A percentile compares a stretch with the other conserved stretches of the same genome.
These are phyloP conservation scores for Erebia epiphron DNA, from an alignment of 2,888 invertebrate species.

Conservation along the genomic window DNA sequence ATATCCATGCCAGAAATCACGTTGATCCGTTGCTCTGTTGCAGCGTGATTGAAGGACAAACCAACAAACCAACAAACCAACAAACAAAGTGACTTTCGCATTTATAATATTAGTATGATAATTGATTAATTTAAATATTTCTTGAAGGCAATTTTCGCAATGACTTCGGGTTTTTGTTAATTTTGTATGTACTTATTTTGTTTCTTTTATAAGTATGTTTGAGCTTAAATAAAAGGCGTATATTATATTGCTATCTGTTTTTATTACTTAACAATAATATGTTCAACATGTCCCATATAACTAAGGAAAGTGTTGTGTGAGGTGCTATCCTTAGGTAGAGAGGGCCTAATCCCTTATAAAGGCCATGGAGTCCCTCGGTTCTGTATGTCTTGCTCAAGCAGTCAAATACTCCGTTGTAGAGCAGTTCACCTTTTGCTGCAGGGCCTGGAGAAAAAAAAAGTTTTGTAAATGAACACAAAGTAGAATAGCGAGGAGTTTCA, in stretches of 20 bases:
- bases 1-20: too few species aligned
- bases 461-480: background rate
- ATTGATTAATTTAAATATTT: too few species aligned
- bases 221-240: background rate
- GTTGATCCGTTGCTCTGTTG: too few species aligned
- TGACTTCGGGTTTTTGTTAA: background rate
- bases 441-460: slow-evolving; percentile 75
- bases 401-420: slow-evolving; percentile 89
- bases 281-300: slow-evolving; percentile 87
- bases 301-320: slow-evolving; percentile 89
- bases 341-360: slow-evolving; percentile 91
- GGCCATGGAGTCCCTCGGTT: slow-evolving; percentile 89
- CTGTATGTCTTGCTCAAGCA: slow-evolving; percentile 89
- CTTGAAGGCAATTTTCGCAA: too few species aligned
- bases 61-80: too few species aligned
- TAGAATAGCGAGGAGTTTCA: too few species aligned
- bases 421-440: slow-evolving; percentile 82
- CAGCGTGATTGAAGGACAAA: too few species aligned
- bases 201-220: background rate
- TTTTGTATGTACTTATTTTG: background rate
- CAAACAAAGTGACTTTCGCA: too few species aligned
- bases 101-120: too few species aligned
- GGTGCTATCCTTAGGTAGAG: slow-evolving; percentile 90
- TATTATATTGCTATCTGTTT: slow-evolving; percentile 44
- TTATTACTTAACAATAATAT: slow-evolving; percentile 63